These are phyloP conservation scores for Salvator merianae DNA, from an alignment of 2,113 vertebrate species.

Conservation along the genomic window DNA sequence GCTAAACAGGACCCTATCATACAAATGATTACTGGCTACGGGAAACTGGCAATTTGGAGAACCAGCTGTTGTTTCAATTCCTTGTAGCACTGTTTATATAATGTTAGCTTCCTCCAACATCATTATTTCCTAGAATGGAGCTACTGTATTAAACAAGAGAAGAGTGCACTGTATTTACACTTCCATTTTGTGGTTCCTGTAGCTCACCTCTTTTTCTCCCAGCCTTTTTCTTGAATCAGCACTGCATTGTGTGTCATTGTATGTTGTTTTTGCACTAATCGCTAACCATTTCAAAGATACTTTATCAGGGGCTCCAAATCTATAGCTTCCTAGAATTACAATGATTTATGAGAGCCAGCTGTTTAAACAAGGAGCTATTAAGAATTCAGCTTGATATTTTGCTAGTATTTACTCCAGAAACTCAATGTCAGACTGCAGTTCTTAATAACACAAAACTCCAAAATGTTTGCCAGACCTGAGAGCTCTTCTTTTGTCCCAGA, in stretches of 20 bases:
- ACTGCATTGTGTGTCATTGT: not conserved
- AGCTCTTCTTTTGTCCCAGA: not conserved
- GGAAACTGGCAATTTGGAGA: too few relatives aligned
- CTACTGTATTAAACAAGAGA: too few relatives aligned
- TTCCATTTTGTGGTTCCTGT: not conserved
- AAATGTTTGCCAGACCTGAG: slow-evolving; percentile 10
- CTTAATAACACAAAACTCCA: slow-evolving; percentile 4
- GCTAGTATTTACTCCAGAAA: slow-evolving; percentile 8
- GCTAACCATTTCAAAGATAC: not conserved
- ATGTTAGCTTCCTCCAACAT: too few relatives aligned
- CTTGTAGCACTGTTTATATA: too few relatives aligned
- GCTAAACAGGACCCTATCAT: too few relatives aligned
- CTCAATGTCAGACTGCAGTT: not conserved
- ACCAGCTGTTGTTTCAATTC: too few relatives aligned
- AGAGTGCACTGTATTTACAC: not conserved
- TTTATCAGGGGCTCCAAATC: not conserved
- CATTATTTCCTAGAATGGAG: too few relatives aligned
- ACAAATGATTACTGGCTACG: too few relatives aligned
- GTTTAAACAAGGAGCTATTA: slow-evolving; percentile 11
- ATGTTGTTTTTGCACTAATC: not conserved
- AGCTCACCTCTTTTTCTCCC: not conserved
- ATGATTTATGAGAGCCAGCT: slow-evolving; percentile 11
- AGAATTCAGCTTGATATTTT: slow-evolving; percentile 15
- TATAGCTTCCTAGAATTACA: not conserved
- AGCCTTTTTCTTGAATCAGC: not conserved